These are phyloP conservation scores for Danio albolineatus DNA, from an alignment of 2,797 vertebrate genomes.

Conservation along the genomic window DNA sequence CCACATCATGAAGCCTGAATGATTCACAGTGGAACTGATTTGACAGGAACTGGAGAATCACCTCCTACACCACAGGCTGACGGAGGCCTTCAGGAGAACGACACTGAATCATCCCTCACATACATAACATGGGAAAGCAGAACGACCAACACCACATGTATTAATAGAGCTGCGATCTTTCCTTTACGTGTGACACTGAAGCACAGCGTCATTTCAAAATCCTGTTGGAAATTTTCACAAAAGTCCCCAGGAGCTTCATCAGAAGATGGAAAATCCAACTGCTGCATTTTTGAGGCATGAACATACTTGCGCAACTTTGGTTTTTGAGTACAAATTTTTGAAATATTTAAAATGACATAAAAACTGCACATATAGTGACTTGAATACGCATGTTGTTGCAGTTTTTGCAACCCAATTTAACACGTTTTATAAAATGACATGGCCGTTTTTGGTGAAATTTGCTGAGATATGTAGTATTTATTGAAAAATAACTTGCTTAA, in stretches of 20 bases:
- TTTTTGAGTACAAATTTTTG: too few relatives aligned
- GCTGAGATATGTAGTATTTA: too few relatives aligned
- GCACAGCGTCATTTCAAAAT: not conserved
- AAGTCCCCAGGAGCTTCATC: not conserved
- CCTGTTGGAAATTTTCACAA: constrained; percentile 5
- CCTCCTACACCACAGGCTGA: constrained; percentile 37
- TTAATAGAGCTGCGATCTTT: constrained; percentile 29
- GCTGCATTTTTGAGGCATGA: not conserved
- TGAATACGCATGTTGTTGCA: too few relatives aligned
- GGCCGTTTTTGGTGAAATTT: not conserved
- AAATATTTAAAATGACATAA: too few relatives aligned
- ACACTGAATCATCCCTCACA: constrained; percentile 38
- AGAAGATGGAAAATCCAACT: constrained; percentile 1
- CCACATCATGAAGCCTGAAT: constrained; percentile 4
- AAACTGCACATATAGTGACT: too few relatives aligned
- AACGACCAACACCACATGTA: not conserved
- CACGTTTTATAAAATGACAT: not conserved
- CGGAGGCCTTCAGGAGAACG: constrained; percentile 7
- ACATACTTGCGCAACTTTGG: not conserved
- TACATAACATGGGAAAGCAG: not conserved
- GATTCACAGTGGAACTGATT: constrained; percentile 17
- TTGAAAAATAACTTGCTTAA: not conserved
- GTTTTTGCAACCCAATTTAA: too few relatives aligned
- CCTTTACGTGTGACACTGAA: constrained; percentile 1
- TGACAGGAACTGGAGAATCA: constrained; percentile 42